A percentile compares a stretch with the other conserved stretches of the same genome.
These are phyloP conservation scores for Cisticola juncidis DNA, from an alignment of 2,113 vertebrate species.

Conservation along the genomic window DNA sequence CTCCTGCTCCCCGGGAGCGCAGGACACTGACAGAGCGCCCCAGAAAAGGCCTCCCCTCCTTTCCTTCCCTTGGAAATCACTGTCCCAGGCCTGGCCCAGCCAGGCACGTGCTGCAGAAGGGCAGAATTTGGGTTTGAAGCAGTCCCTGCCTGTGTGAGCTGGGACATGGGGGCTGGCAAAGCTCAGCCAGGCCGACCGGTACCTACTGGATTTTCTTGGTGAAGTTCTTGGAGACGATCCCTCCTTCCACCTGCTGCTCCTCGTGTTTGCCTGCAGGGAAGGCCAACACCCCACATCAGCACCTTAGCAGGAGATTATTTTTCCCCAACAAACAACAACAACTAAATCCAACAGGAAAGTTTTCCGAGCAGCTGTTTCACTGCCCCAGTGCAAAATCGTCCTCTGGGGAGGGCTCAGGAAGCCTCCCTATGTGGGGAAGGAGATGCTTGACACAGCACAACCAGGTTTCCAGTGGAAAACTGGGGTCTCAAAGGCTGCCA, in stretches of 20 bases:
- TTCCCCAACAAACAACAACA: background rate
- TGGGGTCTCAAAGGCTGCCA: background rate
- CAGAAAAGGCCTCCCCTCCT: background rate
- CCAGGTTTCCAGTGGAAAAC: background rate
- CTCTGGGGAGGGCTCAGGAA: background rate
- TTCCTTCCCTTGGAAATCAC: background rate
- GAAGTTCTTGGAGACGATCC: constrained; percentile 98
- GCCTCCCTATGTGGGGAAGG: background rate
- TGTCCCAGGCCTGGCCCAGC: fast-evolving
- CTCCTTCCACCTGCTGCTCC: constrained; percentile 95
- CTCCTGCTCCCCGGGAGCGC: background rate
- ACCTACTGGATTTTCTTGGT: constrained; percentile 99
- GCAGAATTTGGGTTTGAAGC: background rate
- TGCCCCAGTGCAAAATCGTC: background rate
- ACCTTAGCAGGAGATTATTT: background rate
- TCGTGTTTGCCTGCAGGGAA: constrained; percentile 87
- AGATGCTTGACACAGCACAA: background rate
- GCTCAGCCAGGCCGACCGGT: background rate
- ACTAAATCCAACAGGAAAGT: background rate
- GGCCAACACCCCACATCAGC: background rate
- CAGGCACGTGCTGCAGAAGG: background rate
- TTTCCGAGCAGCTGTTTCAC: background rate
- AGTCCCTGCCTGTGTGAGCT: background rate
- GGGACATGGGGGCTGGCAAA: fast-evolving
- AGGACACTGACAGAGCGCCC: background rate